Evolutionary conservation across 2,113 vertebrate species (phyloP).

Genomic region (Rhegmatorhina hoffmannsi): DNA sequence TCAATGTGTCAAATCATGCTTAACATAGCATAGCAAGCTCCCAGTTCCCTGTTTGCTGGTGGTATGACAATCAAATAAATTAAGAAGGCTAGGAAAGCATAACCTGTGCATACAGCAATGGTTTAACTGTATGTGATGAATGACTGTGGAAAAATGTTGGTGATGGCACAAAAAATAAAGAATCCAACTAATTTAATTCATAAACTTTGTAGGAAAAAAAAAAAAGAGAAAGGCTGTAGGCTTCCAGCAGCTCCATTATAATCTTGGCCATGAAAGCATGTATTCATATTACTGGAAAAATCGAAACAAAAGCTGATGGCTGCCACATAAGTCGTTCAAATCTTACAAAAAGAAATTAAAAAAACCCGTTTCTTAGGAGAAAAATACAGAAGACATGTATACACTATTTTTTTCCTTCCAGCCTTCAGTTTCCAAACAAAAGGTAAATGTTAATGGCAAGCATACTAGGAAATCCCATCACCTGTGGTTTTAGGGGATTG

Average conservation of each 20-base stretch:
- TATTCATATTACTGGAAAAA: neutral
- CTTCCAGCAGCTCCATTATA: neutral
- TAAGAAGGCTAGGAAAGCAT: neutral
- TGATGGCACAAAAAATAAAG: neutral
- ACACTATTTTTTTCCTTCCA: neutral
- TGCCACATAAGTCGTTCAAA: neutral
- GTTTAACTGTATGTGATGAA: neutral
- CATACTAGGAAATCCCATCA: neutral
- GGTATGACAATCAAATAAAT: neutral
- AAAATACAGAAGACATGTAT: fast-evolving
- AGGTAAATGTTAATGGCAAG: neutral
- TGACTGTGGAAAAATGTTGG: neutral
- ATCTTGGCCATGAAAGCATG: neutral
- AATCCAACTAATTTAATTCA: neutral
- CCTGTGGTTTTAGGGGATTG: neutral
- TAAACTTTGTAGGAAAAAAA: neutral
- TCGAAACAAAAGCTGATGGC: neutral
- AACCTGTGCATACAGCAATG: neutral
- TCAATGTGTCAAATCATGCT: neutral
- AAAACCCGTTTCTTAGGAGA: neutral
- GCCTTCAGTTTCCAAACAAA: neutral
- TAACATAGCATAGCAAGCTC: neutral
- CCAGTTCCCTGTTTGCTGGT: neutral
- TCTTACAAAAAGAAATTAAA: neutral
- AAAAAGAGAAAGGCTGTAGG: neutral